Evolutionary conservation across 2,113 vertebrate species (phyloP).

Genomic region (Acrocephalus arundinaceus): DNA sequence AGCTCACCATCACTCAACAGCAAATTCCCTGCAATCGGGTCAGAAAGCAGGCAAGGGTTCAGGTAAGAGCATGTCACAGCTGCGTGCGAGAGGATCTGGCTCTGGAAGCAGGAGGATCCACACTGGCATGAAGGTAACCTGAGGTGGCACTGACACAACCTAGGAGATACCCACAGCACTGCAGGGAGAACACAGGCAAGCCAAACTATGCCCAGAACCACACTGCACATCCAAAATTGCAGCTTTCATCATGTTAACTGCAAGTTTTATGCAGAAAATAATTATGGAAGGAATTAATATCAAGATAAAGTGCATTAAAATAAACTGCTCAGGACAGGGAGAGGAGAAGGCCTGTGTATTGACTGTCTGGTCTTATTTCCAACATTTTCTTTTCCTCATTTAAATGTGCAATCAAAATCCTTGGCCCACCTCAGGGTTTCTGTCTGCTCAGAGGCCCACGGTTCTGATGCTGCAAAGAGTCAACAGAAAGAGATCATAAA

Average conservation of each 20-base stretch:
- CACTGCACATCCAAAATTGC: background rate
- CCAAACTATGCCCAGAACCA: background rate
- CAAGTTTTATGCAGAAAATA: background rate
- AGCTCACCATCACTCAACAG: background rate
- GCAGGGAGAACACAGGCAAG: background rate
- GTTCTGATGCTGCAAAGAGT: background rate
- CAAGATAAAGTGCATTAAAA: background rate
- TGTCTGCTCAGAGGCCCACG: rapidly evolving
- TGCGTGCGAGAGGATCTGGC: background rate
- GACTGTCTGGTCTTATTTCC: background rate
- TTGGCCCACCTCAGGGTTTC: background rate
- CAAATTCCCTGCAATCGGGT: background rate
- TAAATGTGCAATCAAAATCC: background rate
- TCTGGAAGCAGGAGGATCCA: background rate
- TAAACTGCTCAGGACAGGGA: background rate
- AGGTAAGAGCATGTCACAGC: background rate
- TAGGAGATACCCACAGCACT: background rate
- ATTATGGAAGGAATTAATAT: background rate
- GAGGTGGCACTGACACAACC: background rate
- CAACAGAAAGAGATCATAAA: background rate
- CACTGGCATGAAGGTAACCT: background rate
- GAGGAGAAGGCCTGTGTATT: background rate
- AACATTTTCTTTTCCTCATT: background rate
- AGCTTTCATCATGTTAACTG: background rate
- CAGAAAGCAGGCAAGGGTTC: background rate